Conservation (phyloP, 2,888 invertebrate species). For the Callyntrura guangdongensis region DNA sequence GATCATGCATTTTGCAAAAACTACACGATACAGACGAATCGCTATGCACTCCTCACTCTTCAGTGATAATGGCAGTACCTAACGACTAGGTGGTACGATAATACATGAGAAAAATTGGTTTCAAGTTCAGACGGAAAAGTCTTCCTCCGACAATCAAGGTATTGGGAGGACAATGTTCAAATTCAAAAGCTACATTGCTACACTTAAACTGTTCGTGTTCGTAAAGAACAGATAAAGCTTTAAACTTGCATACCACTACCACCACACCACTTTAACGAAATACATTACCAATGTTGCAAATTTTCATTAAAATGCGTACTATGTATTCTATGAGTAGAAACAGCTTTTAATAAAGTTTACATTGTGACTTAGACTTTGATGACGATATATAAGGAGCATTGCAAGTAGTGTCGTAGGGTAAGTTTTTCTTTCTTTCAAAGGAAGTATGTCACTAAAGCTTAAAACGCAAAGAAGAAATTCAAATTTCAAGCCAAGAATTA, state of each 20-base stretch:
- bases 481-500: constrained; percentile 47
- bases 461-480: constrained; percentile 42
- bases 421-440: constrained; percentile 53
- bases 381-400: background rate
- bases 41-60: constrained; percentile 3
- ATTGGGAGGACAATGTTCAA: background rate
- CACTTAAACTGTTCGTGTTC: background rate
- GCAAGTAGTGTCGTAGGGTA: constrained; percentile 25
- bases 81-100: background rate
- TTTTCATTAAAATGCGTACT: too few species aligned
- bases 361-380: background rate
- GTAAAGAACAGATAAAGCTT: background rate
- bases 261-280: background rate
- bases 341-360: background rate
- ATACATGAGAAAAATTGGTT: constrained; percentile 13
- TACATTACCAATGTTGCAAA: too few species aligned
- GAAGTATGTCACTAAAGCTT: constrained; percentile 63
- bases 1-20: constrained; percentile 46
- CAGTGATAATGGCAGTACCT: too few species aligned
- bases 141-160: background rate
- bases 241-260: background rate
- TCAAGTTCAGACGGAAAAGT: constrained; percentile 40
- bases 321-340: background rate
- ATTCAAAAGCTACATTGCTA: background rate
- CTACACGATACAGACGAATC: constrained; percentile 20